Percentiles rank a stretch among this genome's conserved stretches.
Conservation (phyloP, 2,113 vertebrate species). For the Bubo blakistoni region DNA sequence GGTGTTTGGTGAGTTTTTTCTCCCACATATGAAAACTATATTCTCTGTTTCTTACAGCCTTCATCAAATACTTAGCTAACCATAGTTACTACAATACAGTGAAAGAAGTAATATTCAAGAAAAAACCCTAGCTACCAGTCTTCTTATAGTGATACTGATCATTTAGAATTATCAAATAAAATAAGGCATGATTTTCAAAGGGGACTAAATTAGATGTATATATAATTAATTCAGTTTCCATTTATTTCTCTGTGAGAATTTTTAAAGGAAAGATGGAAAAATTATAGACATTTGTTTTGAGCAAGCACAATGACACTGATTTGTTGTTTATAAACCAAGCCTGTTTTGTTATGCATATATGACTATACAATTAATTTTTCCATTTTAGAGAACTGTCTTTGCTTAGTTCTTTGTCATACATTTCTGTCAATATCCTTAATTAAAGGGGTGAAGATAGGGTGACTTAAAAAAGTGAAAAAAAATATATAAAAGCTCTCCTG, state of each 20-base stretch:
- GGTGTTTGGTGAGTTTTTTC: background rate
- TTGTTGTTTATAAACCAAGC: background rate
- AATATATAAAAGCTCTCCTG: too few relatives aligned
- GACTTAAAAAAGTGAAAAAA: background rate
- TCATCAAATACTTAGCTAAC: background rate
- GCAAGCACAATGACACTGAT: background rate
- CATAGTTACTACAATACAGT: background rate
- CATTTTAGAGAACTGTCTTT: background rate
- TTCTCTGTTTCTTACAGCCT: background rate
- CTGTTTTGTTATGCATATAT: background rate
- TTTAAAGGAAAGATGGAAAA: background rate
- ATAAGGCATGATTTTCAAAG: constrained; percentile 5
- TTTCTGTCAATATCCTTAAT: background rate
- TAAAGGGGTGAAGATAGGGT: background rate
- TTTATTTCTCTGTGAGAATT: background rate
- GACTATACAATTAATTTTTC: background rate
- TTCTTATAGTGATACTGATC: background rate
- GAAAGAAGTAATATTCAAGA: background rate
- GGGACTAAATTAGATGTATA: background rate
- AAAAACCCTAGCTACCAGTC: background rate
- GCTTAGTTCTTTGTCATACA: background rate
- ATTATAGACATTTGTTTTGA: background rate
- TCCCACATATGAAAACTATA: background rate
- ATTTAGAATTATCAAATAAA: constrained; percentile 25
- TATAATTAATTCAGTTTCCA: background rate